Conservation (phyloP, 1,140 invertebrate species). For the Plutomurus gul region DNA sequence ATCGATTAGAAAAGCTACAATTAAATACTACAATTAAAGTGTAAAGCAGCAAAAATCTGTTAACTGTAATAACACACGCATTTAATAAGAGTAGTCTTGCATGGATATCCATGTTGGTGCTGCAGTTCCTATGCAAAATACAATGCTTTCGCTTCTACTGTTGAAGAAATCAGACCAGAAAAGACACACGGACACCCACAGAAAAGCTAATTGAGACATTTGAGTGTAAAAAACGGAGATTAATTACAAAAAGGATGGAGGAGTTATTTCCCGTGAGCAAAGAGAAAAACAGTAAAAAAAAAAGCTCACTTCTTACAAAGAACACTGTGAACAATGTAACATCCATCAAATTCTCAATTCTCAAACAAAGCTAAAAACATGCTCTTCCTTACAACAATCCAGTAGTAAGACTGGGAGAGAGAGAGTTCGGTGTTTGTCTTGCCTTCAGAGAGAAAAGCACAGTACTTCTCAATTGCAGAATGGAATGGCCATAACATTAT, state of each 20-base stretch:
- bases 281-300: neutral
- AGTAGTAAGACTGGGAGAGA: too few species aligned
- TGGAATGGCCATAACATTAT: too few species aligned
- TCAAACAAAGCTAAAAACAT: neutral
- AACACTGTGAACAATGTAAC: neutral
- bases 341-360: neutral
- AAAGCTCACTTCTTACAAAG: neutral
- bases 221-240: neutral
- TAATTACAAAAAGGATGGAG: neutral
- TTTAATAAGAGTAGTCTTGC: too few species aligned
- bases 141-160: neutral
- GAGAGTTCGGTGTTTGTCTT: too few species aligned
- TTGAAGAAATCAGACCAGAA: neutral
- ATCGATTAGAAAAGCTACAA: too few species aligned
- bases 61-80: too few species aligned
- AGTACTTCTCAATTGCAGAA: too few species aligned
- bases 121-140: neutral
- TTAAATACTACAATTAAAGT: too few species aligned
- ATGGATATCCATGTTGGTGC: too few species aligned
- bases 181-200: neutral
- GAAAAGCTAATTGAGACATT: constrained; percentile 11
- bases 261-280: neutral
- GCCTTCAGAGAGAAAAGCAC: too few species aligned
- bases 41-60: too few species aligned
- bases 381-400: too few species aligned